phyloP scores from a whole-genome alignment of 2,888 invertebrate genomes.

The Pheosia gnoma region DNA sequence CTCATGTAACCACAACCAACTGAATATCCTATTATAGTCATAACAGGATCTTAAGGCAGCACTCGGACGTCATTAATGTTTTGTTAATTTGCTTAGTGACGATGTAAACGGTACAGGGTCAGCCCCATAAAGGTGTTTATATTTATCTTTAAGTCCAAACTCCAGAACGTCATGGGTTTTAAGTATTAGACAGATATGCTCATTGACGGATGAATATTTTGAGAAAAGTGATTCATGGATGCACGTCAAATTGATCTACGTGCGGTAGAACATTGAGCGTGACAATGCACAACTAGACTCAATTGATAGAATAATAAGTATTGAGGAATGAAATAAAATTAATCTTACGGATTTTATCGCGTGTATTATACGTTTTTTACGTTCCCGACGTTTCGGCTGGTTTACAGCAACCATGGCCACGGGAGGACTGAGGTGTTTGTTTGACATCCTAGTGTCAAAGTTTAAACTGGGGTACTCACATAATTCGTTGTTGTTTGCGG shows the following conservation, averaged over 20 bases:
- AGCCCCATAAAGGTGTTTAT: conserved; percentile 7
- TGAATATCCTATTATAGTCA: conserved; percentile 15
- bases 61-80: conserved; percentile 19
- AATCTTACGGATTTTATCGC: no score
- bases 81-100: conserved; percentile 9
- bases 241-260: neutral
- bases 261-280: neutral
- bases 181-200: conserved; percentile 16
- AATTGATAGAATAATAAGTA: neutral
- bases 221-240: conserved; percentile 22
- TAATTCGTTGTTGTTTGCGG: no score
- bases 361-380: no score
- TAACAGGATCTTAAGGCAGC: conserved; percentile 16
- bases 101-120: conserved; percentile 13
- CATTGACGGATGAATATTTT: conserved; percentile 7
- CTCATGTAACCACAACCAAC: conserved; percentile 20
- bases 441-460: no score
- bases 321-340: neutral
- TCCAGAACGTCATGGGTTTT: conserved; percentile 36
- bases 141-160: conserved; percentile 9
- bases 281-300: neutral
- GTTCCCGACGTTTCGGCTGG: no score
- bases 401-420: no score
- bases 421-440: no score
- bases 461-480: no score